These are phyloP conservation scores for Pachliopta kotzebuea DNA, from an alignment of 2,888 invertebrate species.

Conservation along the genomic window DNA sequence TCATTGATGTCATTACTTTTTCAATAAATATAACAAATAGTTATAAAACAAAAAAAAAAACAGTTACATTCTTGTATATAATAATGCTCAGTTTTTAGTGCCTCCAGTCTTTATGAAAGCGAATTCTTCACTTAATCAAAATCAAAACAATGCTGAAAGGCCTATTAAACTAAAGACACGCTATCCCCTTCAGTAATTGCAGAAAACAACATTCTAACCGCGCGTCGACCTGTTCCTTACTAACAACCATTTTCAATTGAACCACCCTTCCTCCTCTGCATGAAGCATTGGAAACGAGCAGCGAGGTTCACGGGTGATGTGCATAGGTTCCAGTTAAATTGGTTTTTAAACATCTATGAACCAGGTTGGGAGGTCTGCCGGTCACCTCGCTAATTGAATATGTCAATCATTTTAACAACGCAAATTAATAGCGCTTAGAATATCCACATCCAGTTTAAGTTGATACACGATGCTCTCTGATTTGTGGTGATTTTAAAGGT, in stretches of 20 bases:
- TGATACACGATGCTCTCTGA: slow-evolving; percentile 42
- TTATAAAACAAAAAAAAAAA: too few relatives aligned
- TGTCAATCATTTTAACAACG: slow-evolving; percentile 90
- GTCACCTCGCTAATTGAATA: slow-evolving; percentile 87
- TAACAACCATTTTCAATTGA: slow-evolving; percentile 44
- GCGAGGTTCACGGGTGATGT: slow-evolving; percentile 28
- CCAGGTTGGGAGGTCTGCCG: slow-evolving; percentile 79
- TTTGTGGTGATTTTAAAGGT: slow-evolving; percentile 34
- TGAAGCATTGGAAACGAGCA: slow-evolving; percentile 3
- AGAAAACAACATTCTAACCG: slow-evolving; percentile 74
- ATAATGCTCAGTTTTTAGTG: too few relatives aligned
- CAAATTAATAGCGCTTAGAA: slow-evolving; percentile 78
- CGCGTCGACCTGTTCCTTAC: slow-evolving; percentile 61
- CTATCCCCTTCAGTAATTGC: slow-evolving; percentile 67
- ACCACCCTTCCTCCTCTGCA: slow-evolving; percentile 35
- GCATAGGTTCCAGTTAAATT: slow-evolving; percentile 42
- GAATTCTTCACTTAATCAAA: slow-evolving; percentile 41
- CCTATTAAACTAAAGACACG: slow-evolving; percentile 70
- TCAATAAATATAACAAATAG: too few relatives aligned
- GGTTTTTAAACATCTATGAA: slow-evolving; percentile 60
- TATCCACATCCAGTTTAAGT: slow-evolving; percentile 49
- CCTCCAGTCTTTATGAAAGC: slow-evolving; percentile 34
- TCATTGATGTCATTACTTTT: too few relatives aligned
- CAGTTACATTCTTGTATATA: too few relatives aligned
- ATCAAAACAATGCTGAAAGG: slow-evolving; percentile 60